Percentiles rank a stretch among this genome's conserved stretches.
Conservation (phyloP, 2,113 vertebrate genomes). For the Camelus bactrianus region DNA sequence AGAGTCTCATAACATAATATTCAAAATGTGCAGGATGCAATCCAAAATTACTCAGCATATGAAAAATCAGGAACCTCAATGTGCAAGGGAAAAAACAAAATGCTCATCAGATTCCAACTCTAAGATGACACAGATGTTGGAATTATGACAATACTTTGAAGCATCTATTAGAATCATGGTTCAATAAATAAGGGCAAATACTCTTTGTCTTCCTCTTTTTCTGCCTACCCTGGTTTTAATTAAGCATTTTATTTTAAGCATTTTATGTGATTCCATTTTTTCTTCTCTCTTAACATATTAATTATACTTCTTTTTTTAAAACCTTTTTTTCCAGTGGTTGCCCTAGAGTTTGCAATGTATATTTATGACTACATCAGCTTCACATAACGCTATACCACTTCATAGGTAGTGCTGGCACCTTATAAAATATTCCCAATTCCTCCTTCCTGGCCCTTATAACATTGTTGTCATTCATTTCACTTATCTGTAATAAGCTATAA, state of each 20-base stretch:
- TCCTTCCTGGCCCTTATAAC: neutral
- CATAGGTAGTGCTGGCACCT: neutral
- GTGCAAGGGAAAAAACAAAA: neutral
- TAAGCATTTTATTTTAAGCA: constrained; percentile 9
- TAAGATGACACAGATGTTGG: constrained; percentile 47
- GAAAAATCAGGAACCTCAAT: constrained; percentile 9
- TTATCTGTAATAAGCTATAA: neutral
- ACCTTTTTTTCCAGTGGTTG: neutral
- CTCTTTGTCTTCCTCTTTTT: neutral
- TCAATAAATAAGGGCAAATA: constrained; percentile 41
- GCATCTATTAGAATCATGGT: constrained; percentile 8
- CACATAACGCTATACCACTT: neutral
- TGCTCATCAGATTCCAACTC: constrained; percentile 27
- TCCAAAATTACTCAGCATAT: neutral
- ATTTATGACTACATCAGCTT: neutral
- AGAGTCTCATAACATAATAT: neutral
- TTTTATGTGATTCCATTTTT: constrained; percentile 27
- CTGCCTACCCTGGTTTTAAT: constrained; percentile 37
- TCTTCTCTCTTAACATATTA: neutral
- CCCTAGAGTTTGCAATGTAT: neutral
- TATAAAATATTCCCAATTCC: neutral
- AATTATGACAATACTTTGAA: constrained; percentile 49
- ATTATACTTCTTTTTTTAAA: neutral
- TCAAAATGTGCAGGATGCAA: neutral
- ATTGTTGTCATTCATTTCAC: neutral